phyloP scores from a whole-genome alignment of 2,113 vertebrate species.

The Felis chaus region DNA sequence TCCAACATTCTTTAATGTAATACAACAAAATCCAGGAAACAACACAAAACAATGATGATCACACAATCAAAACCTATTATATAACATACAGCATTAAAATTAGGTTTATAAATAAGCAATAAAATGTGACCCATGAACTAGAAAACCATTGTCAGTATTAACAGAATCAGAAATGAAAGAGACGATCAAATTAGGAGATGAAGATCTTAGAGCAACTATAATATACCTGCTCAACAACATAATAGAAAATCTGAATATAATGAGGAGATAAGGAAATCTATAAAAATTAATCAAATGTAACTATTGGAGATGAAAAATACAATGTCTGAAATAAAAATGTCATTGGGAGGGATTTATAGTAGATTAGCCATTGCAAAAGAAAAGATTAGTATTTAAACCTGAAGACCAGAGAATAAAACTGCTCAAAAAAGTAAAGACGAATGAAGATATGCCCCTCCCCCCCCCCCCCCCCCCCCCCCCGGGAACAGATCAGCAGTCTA shows the following conservation, averaged over 20 bases:
- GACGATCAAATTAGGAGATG: neutral
- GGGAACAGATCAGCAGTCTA: neutral
- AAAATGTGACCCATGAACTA: neutral
- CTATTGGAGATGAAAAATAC: neutral
- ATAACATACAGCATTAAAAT: neutral
- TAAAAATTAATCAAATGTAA: neutral
- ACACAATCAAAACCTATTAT: neutral
- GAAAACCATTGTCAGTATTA: neutral
- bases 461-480: neutral
- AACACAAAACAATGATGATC: neutral
- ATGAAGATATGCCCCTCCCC: neutral
- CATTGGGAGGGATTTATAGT: neutral
- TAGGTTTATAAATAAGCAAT: neutral
- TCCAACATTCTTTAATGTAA: conserved; percentile 1
- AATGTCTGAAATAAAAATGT: neutral
- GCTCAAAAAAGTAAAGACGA: neutral
- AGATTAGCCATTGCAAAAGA: neutral
- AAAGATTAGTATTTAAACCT: neutral
- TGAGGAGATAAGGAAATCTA: neutral
- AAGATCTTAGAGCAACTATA: neutral
- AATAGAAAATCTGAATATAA: neutral
- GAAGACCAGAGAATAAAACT: neutral
- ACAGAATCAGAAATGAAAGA: neutral
- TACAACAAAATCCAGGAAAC: conserved; percentile 6
- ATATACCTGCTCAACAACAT: neutral